These are phyloP conservation scores for Desmophyllum pertusum DNA, from an alignment of 92 coral and sea anemone genomes.

Conservation along the genomic window DNA sequence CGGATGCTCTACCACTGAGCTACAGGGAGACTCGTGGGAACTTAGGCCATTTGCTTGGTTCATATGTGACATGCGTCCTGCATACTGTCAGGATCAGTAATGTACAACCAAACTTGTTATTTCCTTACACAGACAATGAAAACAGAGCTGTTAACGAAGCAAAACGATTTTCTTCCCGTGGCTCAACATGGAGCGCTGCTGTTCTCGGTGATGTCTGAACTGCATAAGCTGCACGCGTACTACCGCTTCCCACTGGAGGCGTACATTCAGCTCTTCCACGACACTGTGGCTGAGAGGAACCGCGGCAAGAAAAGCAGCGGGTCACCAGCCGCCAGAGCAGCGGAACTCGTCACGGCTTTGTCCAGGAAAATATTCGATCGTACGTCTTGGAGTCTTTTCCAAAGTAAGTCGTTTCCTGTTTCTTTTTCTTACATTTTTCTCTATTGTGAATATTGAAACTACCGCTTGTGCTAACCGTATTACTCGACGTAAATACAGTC, in stretches of 20 bases:
- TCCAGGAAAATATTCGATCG: constrained; percentile 77
- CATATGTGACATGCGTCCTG: too few species aligned
- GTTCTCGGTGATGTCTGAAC: constrained; percentile 70
- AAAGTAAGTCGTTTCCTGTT: constrained; percentile 49
- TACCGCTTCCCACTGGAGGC: constrained; percentile 79
- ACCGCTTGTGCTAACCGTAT: too few species aligned
- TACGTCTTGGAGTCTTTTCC: constrained; percentile 80
- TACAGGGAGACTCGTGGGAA: too few species aligned
- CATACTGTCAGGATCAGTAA: too few species aligned
- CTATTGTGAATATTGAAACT: too few species aligned
- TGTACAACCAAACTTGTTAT: too few species aligned
- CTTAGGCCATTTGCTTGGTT: too few species aligned
- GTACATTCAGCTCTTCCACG: constrained; percentile 71
- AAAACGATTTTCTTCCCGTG: constrained; percentile 80
- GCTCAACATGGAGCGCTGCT: constrained; percentile 91
- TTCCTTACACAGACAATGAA: constrained; percentile 61
- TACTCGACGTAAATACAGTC: too few species aligned
- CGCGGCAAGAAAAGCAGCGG: constrained; percentile 86
- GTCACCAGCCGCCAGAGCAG: constrained; percentile 95
- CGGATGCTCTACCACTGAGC: too few species aligned
- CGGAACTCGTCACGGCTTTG: constrained; percentile 88
- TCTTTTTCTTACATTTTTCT: neutral
- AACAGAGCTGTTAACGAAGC: constrained; percentile 68
- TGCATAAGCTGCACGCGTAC: constrained; percentile 71
- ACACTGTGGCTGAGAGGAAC: constrained; percentile 76